Percentiles rank a stretch among this genome's conserved stretches.
Conservation (phyloP, 2,113 vertebrate species). For the Puffinus mauretanicus region DNA sequence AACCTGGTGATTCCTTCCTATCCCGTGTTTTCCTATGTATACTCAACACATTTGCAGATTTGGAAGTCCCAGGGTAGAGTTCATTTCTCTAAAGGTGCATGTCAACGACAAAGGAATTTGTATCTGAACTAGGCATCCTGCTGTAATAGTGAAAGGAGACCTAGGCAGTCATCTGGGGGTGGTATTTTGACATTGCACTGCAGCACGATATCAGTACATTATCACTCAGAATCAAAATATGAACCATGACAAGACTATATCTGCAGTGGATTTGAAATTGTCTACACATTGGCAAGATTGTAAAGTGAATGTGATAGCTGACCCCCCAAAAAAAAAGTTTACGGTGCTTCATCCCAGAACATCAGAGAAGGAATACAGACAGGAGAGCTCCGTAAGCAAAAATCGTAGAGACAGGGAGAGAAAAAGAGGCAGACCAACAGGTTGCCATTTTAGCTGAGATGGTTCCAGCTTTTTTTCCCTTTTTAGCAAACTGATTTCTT, state of each 20-base stretch:
- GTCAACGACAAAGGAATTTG: background rate
- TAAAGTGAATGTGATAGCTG: background rate
- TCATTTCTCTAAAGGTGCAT: background rate
- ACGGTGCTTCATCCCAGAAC: background rate
- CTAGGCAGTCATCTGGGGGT: background rate
- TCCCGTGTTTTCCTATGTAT: background rate
- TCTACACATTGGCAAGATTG: background rate
- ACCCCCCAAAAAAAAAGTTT: background rate
- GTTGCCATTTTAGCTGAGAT: background rate
- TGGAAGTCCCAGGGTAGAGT: background rate
- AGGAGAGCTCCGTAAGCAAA: background rate
- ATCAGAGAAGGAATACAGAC: background rate
- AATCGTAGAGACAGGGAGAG: background rate
- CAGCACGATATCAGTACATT: background rate
- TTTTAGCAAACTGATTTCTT: background rate
- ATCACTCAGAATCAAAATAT: background rate
- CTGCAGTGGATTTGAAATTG: background rate
- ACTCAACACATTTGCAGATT: background rate
- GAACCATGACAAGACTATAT: background rate
- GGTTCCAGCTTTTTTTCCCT: background rate
- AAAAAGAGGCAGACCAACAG: background rate
- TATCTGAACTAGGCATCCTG: background rate
- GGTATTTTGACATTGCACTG: background rate
- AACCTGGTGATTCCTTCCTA: background rate
- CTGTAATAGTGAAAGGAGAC: background rate